Conservation (phyloP, 2,113 vertebrate species). For the Paramormyrops kingsleyae region DNA sequence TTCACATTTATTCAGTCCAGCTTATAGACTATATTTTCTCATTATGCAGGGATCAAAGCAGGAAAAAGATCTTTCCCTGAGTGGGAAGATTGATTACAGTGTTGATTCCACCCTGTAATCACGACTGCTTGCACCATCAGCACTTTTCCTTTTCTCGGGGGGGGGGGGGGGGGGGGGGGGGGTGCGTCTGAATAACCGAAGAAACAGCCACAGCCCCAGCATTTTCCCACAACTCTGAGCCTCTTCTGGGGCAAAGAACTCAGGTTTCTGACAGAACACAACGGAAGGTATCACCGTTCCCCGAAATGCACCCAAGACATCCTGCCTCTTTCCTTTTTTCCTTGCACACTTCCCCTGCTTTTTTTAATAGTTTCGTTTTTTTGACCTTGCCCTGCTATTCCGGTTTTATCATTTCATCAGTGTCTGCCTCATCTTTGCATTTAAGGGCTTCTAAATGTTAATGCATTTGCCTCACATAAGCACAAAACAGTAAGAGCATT, state of each 20-base stretch:
- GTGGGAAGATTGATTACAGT: slow-evolving; percentile 71
- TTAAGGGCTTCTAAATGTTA: not conserved
- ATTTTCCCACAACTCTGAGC: not conserved
- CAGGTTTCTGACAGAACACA: slow-evolving; percentile 27
- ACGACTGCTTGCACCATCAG: slow-evolving; percentile 73
- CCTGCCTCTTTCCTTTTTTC: slow-evolving; percentile 20
- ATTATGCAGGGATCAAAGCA: slow-evolving; percentile 72
- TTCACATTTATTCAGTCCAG: slow-evolving; percentile 60
- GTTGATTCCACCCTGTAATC: slow-evolving; percentile 68
- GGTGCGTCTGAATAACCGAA: slow-evolving; percentile 30
- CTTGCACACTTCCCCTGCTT: not conserved
- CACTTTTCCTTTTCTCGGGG: slow-evolving; percentile 55
- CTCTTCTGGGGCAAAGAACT: slow-evolving; percentile 1
- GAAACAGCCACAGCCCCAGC: not conserved
- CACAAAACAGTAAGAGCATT: not conserved
- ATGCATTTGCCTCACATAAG: not conserved
- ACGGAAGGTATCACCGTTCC: slow-evolving; percentile 15
- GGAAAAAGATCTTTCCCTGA: slow-evolving; percentile 56
- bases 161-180: slow-evolving; percentile 25
- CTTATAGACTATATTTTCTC: slow-evolving; percentile 63
- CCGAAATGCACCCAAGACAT: slow-evolving; percentile 12
- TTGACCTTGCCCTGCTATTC: not conserved
- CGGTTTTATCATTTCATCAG: not conserved
- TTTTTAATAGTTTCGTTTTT: not conserved
- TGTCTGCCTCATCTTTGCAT: not conserved